Evolutionary conservation across 2,888 invertebrate genomes (phyloP).

Genomic region (Schrankia costaestrigalis): DNA sequence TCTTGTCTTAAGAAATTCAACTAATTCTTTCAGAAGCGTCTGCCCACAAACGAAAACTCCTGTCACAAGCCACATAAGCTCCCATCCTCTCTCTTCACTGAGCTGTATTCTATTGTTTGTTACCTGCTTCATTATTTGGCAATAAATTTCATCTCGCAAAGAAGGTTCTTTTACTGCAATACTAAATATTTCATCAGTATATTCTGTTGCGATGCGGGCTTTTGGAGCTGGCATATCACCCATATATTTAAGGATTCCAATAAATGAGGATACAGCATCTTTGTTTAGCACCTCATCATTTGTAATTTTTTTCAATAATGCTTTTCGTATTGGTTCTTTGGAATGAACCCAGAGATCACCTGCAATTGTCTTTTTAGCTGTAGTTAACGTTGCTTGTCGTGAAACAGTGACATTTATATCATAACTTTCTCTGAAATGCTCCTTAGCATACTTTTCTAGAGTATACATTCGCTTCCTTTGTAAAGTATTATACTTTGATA

Average conservation of each 20-base stretch:
- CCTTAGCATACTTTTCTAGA: slow-evolving; percentile 89
- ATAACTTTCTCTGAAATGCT: slow-evolving; percentile 86
- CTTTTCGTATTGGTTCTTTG: slow-evolving; percentile 90
- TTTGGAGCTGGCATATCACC: slow-evolving; percentile 94
- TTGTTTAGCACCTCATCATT: slow-evolving; percentile 86
- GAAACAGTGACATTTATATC: slow-evolving; percentile 77
- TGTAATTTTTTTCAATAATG: slow-evolving; percentile 87
- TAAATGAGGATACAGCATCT: slow-evolving; percentile 87
- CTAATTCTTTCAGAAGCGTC: slow-evolving; percentile 86
- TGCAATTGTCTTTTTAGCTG: slow-evolving; percentile 82
- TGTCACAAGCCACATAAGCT: slow-evolving; percentile 94
- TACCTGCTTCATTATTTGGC: slow-evolving; percentile 96
- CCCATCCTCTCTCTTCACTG: slow-evolving; percentile 97
- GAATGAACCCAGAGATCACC: slow-evolving; percentile 92
- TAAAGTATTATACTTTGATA: slow-evolving; percentile 76
- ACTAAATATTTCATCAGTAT: slow-evolving; percentile 93
- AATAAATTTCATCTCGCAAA: slow-evolving; percentile 94
- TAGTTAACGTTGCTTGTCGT: slow-evolving; percentile 83
- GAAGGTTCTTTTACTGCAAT: slow-evolving; percentile 86
- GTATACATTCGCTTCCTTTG: slow-evolving; percentile 89
- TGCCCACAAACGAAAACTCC: slow-evolving; percentile 92
- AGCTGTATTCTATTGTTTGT: slow-evolving; percentile 91
- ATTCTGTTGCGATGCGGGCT: slow-evolving; percentile 87
- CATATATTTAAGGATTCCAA: slow-evolving; percentile 89
- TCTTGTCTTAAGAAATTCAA: slow-evolving; percentile 87